Percentiles rank a stretch among this genome's conserved stretches.
phyloP scores from a whole-genome alignment of 2,888 invertebrate genomes.

The Podabrus alpinus region DNA sequence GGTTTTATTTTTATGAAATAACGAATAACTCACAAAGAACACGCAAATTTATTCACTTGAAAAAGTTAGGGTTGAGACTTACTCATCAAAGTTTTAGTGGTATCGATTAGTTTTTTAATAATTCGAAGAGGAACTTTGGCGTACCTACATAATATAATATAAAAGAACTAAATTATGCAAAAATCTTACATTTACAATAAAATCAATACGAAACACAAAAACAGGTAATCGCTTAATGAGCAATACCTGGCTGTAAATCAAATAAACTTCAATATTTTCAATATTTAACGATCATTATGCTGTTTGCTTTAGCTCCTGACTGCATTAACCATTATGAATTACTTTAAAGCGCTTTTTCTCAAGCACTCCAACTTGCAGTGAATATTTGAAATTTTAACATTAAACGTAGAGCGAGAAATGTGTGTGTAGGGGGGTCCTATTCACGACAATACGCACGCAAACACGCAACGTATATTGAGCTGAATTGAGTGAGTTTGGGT shows the following conservation, averaged over 20 bases:
- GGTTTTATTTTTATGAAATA: not conserved
- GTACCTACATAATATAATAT: not conserved
- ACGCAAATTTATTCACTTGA: not conserved
- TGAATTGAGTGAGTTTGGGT: conserved; percentile 37
- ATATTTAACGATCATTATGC: conserved; percentile 33
- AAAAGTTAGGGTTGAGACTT: not conserved
- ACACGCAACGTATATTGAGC: conserved; percentile 35
- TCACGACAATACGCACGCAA: conserved; percentile 25
- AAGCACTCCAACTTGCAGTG: conserved; percentile 10
- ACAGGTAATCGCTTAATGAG: not conserved
- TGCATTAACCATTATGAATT: not conserved
- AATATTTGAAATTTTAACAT: conserved; percentile 10
- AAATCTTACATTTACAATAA: not conserved
- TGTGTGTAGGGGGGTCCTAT: conserved; percentile 6
- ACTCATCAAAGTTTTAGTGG: not conserved
- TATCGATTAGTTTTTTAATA: not conserved
- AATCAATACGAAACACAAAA: not conserved
- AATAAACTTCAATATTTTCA: conserved; percentile 24
- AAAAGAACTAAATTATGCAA: not conserved
- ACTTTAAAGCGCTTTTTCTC: conserved; percentile 4
- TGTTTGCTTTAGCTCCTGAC: conserved; percentile 36
- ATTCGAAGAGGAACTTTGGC: not conserved
- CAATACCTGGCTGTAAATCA: not conserved
- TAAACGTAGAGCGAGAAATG: conserved; percentile 11
- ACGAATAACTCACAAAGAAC: not conserved